A percentile compares a stretch with the other conserved stretches of the same genome.
Evolutionary conservation across 2,888 invertebrate species (phyloP).

Genomic region (Deilephila porcellus): DNA sequence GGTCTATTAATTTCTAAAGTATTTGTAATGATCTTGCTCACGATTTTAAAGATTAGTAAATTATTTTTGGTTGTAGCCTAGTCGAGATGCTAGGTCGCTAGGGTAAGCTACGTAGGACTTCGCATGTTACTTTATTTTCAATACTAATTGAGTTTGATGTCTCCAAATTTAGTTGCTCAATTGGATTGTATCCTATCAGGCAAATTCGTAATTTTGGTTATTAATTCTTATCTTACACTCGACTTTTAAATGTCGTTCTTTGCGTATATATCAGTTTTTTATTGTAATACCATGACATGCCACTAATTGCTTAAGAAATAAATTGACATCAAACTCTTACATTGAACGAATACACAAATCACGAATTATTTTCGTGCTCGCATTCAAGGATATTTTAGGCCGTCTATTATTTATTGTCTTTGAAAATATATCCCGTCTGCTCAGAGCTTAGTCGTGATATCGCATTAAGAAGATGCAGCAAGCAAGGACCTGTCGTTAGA

Average conservation of each 20-base stretch:
- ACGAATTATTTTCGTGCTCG: not conserved
- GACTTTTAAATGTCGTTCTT: too few relatives aligned
- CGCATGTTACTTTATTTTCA: not conserved
- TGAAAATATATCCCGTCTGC: conserved; percentile 5
- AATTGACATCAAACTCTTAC: not conserved
- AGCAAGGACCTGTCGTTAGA: conserved; percentile 14
- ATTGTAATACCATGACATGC: not conserved
- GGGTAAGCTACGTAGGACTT: conserved; percentile 3
- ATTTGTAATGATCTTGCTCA: conserved; percentile 16
- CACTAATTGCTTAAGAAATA: not conserved
- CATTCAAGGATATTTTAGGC: not conserved
- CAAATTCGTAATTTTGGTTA: too few relatives aligned
- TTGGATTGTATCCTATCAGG: not conserved
- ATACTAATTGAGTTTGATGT: not conserved
- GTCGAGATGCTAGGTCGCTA: conserved; percentile 8
- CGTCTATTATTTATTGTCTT: not conserved
- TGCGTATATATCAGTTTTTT: too few relatives aligned
- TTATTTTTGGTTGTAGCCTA: conserved; percentile 5
- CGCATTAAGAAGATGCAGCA: not conserved
- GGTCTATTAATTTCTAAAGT: not conserved
- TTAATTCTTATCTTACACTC: too few relatives aligned
- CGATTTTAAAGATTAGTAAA: not conserved
- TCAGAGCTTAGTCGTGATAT: conserved; percentile 16
- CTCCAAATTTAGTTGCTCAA: not conserved
- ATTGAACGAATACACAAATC: not conserved